These are phyloP conservation scores for Xestia xanthographa DNA, from an alignment of 2,888 invertebrate species.

Conservation along the genomic window DNA sequence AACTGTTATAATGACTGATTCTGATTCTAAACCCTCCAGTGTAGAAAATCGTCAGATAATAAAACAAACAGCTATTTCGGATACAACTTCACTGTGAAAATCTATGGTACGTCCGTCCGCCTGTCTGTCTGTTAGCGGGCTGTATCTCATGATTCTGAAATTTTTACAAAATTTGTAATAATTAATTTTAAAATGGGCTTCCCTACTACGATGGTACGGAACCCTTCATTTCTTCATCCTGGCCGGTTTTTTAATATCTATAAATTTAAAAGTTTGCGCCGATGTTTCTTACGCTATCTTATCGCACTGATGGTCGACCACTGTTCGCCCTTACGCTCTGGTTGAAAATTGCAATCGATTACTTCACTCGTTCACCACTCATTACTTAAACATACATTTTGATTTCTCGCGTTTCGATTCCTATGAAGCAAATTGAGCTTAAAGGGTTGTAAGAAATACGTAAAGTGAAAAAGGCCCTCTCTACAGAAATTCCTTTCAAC, in stretches of 20 bases:
- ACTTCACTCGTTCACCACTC: conserved; percentile 35
- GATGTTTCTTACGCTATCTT: too few relatives aligned
- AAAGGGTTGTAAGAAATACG: conserved; percentile 81
- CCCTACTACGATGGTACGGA: too few relatives aligned
- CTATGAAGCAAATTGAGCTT: conserved; percentile 83
- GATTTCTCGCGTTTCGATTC: conserved; percentile 78
- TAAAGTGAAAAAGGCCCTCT: conserved; percentile 71
- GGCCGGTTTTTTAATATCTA: too few relatives aligned
- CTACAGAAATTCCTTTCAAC: conserved; percentile 55
- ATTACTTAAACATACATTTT: conserved; percentile 67
- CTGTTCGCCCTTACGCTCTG: neutral
- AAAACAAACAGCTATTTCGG: neutral
- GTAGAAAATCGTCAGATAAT: neutral
- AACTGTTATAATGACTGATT: too few relatives aligned
- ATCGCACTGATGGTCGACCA: neutral
- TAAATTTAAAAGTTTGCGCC: too few relatives aligned
- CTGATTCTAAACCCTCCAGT: neutral
- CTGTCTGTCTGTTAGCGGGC: too few relatives aligned
- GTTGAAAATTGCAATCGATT: neutral
- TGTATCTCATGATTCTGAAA: too few relatives aligned
- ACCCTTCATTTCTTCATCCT: too few relatives aligned
- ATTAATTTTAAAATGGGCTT: too few relatives aligned
- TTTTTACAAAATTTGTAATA: too few relatives aligned
- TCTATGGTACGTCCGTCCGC: neutral
- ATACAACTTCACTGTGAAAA: neutral